Evolutionary conservation across 2,113 vertebrate species (phyloP).

Genomic region (Polypterus senegalus): DNA sequence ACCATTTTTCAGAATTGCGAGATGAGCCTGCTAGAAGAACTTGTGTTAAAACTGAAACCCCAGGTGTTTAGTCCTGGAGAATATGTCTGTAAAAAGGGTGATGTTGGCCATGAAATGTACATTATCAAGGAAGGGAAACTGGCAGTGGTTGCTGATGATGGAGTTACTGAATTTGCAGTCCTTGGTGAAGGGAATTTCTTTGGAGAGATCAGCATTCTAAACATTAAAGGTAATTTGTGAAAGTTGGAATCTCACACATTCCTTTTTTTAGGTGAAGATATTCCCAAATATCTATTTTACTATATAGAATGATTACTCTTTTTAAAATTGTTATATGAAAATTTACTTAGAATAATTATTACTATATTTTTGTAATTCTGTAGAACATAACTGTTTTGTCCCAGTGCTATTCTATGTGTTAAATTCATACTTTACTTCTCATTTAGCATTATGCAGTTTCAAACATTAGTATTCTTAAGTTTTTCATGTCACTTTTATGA

Average conservation of each 20-base stretch:
- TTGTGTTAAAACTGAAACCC: constrained; percentile 74
- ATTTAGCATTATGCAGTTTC: not conserved
- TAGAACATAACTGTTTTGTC: too few relatives aligned
- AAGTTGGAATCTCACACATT: too few relatives aligned
- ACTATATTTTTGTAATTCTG: too few relatives aligned
- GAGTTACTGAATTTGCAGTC: constrained; percentile 64
- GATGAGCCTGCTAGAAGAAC: constrained; percentile 67
- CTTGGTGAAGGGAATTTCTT: constrained; percentile 78
- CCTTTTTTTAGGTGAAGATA: too few relatives aligned
- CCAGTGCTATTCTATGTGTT: too few relatives aligned
- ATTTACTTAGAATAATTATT: too few relatives aligned
- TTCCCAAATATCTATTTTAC: too few relatives aligned
- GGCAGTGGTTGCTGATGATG: constrained; percentile 79
- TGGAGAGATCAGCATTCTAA: constrained; percentile 90
- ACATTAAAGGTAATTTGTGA: constrained; percentile 64
- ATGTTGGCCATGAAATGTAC: constrained; percentile 86
- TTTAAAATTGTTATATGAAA: too few relatives aligned
- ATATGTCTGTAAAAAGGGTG: constrained; percentile 79
- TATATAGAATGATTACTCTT: too few relatives aligned
- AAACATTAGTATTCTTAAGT: not conserved
- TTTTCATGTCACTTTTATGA: not conserved
- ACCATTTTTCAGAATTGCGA: constrained; percentile 81
- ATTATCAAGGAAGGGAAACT: constrained; percentile 79
- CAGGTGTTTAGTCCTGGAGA: constrained; percentile 79
- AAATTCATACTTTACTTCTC: not conserved